Base-by-base conservation (phyloP, 1,140 invertebrate species). In the Coboldia fuscipes region DNA sequence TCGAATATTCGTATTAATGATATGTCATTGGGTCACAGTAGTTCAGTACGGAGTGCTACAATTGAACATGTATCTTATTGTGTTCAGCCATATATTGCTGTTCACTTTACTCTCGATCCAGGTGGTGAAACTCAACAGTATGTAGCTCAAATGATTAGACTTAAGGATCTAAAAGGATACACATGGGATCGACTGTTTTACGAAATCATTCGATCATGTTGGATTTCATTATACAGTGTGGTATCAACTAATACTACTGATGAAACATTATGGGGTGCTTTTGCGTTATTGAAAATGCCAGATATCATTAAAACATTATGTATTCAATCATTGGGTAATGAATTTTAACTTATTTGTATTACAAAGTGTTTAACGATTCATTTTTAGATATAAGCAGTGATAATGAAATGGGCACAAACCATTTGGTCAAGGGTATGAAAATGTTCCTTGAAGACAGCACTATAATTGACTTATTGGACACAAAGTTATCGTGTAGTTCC, bases 181-280 rank as follows among this genome's bases (percentile, higher is more conserved):
- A 64, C 63, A 30, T 62, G 70, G 34, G 60, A 72, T 4, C 63
- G 76, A 38, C 50, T 94, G 1, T 90, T 83, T 47, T 81, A 77
- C 53, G 88, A 94, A 64, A 65, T 93, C 10, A 77, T 93, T 33
- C 63, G 85, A 42, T 79, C 83, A 0, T 83, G 81, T 51, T 71
- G 92, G 26, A 73, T 93, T 40, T 84, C 80, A n/a, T 54, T 94
- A 2, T 72, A 82, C 44, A 76, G 85, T 53, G 72, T 72, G 2
- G 75, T 74, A 40, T 68, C 66, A 4, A 59, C 66, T 12, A 74
- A 84, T 46, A 57, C 60, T 1, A 60, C 59, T 21, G 63, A 66
- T 34, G 83, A 89, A 43, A 72, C 85, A 2, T 73, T 88, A 45
- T 94, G 88, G 84, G 81, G 81, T 15, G 84, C 85, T 14, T 92